Conservation (phyloP, 1,140 invertebrate genomes). For the Caenorhabditis briggsae region DNA sequence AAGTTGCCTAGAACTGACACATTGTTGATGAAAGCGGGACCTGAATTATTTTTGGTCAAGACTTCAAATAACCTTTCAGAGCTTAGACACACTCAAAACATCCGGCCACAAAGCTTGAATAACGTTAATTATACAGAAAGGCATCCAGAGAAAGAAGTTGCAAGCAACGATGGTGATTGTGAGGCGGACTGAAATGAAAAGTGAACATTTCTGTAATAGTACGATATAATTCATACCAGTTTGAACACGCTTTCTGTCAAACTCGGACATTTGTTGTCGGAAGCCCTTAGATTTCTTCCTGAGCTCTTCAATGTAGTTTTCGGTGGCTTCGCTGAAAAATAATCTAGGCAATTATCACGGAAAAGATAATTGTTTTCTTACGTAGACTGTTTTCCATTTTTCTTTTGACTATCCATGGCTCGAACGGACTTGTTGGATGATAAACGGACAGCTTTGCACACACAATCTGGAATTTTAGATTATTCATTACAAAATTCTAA, state of each 20-base stretch:
- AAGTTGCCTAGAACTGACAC: constrained; percentile 84
- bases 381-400: constrained; percentile 6
- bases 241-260: constrained; percentile 81
- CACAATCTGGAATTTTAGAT: constrained; percentile 20
- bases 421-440: constrained; percentile 60
- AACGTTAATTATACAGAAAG: constrained; percentile 82
- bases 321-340: constrained; percentile 57
- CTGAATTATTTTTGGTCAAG: constrained; percentile 77
- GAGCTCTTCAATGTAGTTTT: constrained; percentile 71
- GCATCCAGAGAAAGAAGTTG: constrained; percentile 84
- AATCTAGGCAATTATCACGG: too few species aligned
- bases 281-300: constrained; percentile 69
- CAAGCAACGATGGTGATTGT: constrained; percentile 85
- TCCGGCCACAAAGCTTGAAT: constrained; percentile 71
- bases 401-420: constrained; percentile 10
- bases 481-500: not conserved
- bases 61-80: not conserved
- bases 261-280: constrained; percentile 71
- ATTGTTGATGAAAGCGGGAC: constrained; percentile 82
- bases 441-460: constrained; percentile 69
- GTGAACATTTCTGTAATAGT: not conserved
- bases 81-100: constrained; percentile 63
- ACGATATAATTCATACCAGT: constrained; percentile 72
- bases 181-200: constrained; percentile 82
- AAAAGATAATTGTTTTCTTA: not conserved